Conservation (phyloP, 2,113 vertebrate genomes). For the Ochotona curzoniae region DNA sequence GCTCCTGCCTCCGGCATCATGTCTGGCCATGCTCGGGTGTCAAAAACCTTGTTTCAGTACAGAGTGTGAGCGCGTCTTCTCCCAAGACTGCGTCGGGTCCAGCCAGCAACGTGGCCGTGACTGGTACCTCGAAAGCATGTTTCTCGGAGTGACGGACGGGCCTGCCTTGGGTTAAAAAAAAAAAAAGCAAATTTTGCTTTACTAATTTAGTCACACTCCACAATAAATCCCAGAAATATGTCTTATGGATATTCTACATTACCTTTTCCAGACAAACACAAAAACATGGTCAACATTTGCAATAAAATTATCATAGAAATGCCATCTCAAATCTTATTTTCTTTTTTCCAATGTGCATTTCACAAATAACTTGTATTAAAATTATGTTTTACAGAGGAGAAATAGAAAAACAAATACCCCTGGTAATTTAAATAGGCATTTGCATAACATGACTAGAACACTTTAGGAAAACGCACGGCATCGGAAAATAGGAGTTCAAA, state of each 20-base stretch:
- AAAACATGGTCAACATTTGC: conserved; percentile 89
- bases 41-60: not conserved
- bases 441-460: conserved; percentile 88
- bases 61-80: fast-evolving
- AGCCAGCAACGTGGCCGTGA: not conserved
- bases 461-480: conserved; percentile 83
- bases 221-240: conserved; percentile 86
- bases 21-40: not conserved
- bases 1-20: not conserved
- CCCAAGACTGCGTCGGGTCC: not conserved
- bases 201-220: conserved; percentile 84
- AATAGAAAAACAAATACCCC: conserved; percentile 88
- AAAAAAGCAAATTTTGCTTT: conserved; percentile 80
- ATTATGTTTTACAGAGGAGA: conserved; percentile 90
- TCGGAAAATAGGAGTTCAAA: conserved; percentile 85
- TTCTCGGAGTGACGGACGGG: conserved; percentile 73
- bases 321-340: conserved; percentile 90
- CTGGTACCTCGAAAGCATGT: not conserved
- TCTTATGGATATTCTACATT: conserved; percentile 83
- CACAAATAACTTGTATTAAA: conserved; percentile 91
- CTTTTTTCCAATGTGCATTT: conserved; percentile 86
- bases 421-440: conserved; percentile 89
- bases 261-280: conserved; percentile 87
- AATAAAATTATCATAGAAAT: conserved; percentile 91
- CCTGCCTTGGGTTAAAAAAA: conserved; percentile 76